Evolutionary conservation across 2,888 invertebrate species (phyloP).

Genomic region (Lasioglossum pauxillum): DNA sequence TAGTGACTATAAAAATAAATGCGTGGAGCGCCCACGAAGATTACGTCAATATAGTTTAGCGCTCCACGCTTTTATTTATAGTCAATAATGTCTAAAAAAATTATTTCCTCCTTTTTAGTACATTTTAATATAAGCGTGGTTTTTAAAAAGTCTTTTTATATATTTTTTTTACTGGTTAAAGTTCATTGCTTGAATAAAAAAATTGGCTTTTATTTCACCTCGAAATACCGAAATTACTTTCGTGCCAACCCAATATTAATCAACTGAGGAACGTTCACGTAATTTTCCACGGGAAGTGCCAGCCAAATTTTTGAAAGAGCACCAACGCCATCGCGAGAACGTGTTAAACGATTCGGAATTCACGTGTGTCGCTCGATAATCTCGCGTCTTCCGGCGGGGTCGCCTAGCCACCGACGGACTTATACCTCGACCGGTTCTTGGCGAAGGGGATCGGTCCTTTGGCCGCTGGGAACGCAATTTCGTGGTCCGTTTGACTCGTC

Average conservation of each 20-base stretch:
- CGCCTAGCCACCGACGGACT: slow-evolving; percentile 21
- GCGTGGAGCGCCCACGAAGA: too few relatives aligned
- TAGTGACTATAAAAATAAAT: too few relatives aligned
- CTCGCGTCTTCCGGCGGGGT: neutral
- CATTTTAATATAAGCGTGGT: too few relatives aligned
- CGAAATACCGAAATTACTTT: too few relatives aligned
- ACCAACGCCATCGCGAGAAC: neutral
- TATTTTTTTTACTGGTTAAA: too few relatives aligned
- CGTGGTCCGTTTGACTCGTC: slow-evolving; percentile 39
- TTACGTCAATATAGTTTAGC: too few relatives aligned
- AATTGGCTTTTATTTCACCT: too few relatives aligned
- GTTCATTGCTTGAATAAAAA: too few relatives aligned
- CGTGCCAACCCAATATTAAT: neutral
- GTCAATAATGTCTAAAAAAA: too few relatives aligned
- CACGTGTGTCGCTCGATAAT: neutral
- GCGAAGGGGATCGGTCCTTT: neutral
- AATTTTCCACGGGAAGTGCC: neutral
- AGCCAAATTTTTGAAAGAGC: neutral
- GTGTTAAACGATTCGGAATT: neutral
- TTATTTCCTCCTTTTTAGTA: too few relatives aligned
- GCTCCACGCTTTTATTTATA: too few relatives aligned
- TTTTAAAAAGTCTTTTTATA: too few relatives aligned
- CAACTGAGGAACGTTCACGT: neutral
- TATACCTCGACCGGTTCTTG: slow-evolving; percentile 22
- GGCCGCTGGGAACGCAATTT: slow-evolving; percentile 34